Evolutionary conservation across 1,140 invertebrate genomes (phyloP).

Genomic region (Drosophila serrata): DNA sequence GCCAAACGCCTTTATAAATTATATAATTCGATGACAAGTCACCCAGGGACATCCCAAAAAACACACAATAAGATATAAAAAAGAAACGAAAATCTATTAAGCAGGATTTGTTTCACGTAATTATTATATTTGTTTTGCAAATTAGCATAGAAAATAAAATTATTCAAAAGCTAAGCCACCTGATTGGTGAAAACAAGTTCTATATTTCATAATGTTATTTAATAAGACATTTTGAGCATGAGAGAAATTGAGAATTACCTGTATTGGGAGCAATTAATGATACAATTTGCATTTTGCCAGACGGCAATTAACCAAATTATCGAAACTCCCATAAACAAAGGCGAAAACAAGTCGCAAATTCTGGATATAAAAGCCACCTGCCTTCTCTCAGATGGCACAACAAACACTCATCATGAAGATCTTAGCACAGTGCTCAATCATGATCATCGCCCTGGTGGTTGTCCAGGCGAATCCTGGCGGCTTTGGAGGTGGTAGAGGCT

Average conservation of each 20-base stretch:
- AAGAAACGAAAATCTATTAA: not conserved
- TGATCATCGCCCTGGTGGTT: constrained; percentile 19
- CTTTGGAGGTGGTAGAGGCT: not conserved
- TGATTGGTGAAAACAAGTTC: constrained; percentile 12
- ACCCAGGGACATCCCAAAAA: not conserved
- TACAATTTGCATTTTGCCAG: constrained; percentile 22
- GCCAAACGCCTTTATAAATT: not conserved
- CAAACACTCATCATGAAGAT: constrained; percentile 31
- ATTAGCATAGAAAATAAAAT: constrained; percentile 14
- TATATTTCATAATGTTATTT: not conserved
- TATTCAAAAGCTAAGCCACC: not conserved
- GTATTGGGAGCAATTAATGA: constrained; percentile 20
- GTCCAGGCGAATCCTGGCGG: constrained; percentile 21
- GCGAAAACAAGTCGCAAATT: constrained; percentile 4
- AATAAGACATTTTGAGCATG: not conserved
- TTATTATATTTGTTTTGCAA: constrained; percentile 18
- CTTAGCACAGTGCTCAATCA: constrained; percentile 12
- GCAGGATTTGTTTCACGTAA: not conserved
- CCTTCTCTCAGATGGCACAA: constrained; percentile 17
- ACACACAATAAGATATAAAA: not conserved
- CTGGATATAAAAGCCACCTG: constrained; percentile 45
- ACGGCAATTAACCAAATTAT: not conserved
- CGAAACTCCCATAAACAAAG: constrained; percentile 4
- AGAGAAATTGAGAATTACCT: constrained; percentile 10
- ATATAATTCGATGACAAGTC: constrained; percentile 5